Evolutionary conservation across 2,888 invertebrate species (phyloP), one percentile per base, ranked within the genome.

Genomic region (Fragum fragum): DNA sequence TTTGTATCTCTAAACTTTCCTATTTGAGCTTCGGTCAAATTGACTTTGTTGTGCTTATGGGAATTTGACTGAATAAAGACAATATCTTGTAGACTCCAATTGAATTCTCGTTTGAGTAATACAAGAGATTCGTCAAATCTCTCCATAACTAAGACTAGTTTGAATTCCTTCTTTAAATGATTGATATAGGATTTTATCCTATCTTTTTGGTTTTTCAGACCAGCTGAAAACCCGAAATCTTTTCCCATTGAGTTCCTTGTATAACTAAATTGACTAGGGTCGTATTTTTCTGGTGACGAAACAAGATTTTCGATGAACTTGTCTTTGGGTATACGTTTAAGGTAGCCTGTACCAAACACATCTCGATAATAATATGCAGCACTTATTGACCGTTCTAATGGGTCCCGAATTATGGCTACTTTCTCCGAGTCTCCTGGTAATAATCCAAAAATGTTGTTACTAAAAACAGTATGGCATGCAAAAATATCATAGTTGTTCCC

Each of bases 361-460:
- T 83, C 77, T 6, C 83, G 28, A 47, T 74, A 79, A 28, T 83
- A 83, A 69, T 74, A 79, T 3, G 83, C 83, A 21, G 79, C 83
- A 52, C 79, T 79, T 26, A 83, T 79, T 55, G 83, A 77, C 9
- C 87, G 84, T 1, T 79, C 73, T 14, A 83, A 77, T 9, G 88
- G 88, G 32, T 88, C 86, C 5, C 88, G 81, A 1, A 88, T 71
- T 32, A 87, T 86, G 5, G 70, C 88, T 11, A 88, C 78, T 23
- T 84, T 82, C 14, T 77, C 77, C 0, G 87, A 76, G 66, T 88
- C 84, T 1, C 11, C 28, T 23, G 88, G 87, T 68, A 88, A 79
- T 0, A 85, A 36, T 42, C 66, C 66, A 39, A 86, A 87, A 0
- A 73, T 61, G 1, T 53, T 36, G 29, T 77, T 66, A 42, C 81